Conservation (phyloP, 2,113 vertebrate genomes). For the Antechinus flavipes region DNA sequence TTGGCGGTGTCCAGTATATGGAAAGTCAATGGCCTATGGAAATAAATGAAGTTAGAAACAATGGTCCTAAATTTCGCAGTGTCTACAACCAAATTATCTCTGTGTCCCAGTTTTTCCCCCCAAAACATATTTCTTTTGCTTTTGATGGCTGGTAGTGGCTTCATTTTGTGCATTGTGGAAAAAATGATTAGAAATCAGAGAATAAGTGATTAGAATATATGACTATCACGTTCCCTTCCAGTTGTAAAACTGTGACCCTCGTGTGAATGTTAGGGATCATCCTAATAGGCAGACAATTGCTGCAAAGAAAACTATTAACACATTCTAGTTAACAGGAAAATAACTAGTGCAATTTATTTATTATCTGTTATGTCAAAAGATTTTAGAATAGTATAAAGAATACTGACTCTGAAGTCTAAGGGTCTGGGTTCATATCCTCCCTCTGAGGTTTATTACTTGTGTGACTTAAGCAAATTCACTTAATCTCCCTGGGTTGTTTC, state of each 20-base stretch:
- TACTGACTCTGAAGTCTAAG: neutral
- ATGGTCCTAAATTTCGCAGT: conserved; percentile 18
- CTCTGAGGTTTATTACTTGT: neutral
- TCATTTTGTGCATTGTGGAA: neutral
- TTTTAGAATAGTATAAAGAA: neutral
- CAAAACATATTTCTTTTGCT: conserved; percentile 24
- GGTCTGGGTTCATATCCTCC: neutral
- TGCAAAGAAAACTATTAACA: neutral
- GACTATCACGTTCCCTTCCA: neutral
- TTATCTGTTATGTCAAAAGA: neutral
- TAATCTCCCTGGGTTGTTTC: neutral
- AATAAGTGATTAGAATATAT: neutral
- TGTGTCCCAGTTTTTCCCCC: neutral
- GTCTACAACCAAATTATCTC: conserved; percentile 14
- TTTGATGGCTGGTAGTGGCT: conserved; percentile 11
- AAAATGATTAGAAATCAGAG: neutral
- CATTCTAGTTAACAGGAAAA: neutral
- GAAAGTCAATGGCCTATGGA: conserved; percentile 39
- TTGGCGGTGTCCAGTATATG: neutral
- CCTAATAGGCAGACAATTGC: neutral
- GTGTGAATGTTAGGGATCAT: neutral
- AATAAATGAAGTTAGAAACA: neutral
- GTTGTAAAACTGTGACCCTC: neutral
- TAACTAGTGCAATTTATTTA: neutral
- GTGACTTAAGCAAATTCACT: neutral